Evolutionary conservation across 2,113 vertebrate species (phyloP).

Genomic region (Pogona vitticeps): DNA sequence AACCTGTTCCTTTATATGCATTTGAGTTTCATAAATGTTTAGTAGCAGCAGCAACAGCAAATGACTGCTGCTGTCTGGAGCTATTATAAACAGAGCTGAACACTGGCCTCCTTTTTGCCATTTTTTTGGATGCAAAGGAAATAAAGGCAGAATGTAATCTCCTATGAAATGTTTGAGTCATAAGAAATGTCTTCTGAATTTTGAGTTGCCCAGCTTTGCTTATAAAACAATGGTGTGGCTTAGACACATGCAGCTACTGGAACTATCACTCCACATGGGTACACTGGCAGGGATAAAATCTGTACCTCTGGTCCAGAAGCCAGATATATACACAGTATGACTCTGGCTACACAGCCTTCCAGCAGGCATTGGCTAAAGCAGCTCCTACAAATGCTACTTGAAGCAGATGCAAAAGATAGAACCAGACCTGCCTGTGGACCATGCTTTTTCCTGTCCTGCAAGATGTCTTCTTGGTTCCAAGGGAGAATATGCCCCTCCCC

Average conservation of each 20-base stretch:
- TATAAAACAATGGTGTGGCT: not conserved
- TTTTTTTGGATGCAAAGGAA: not conserved
- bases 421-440: not conserved
- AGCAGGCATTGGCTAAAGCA: not conserved
- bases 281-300: not conserved
- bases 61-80: not conserved
- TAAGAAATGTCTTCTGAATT: not conserved
- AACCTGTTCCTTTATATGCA: conserved; percentile 11
- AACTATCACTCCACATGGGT: not conserved
- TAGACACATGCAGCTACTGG: not conserved
- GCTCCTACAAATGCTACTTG: not conserved
- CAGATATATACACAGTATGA: not conserved
- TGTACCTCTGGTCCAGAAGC: not conserved
- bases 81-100: conserved; percentile 21
- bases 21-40: conserved; percentile 8
- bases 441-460: not conserved
- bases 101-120: not conserved
- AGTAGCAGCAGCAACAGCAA: not conserved
- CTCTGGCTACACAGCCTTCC: not conserved
- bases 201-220: not conserved
- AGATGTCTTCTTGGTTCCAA: not conserved
- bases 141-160: not conserved
- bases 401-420: not conserved
- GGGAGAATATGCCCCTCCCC: not conserved
- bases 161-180: not conserved